Percentiles rank a stretch among this genome's conserved stretches.
These are phyloP conservation scores for Nemotelus pantherinus DNA, from an alignment of 2,888 invertebrate genomes.

Conservation along the genomic window DNA sequence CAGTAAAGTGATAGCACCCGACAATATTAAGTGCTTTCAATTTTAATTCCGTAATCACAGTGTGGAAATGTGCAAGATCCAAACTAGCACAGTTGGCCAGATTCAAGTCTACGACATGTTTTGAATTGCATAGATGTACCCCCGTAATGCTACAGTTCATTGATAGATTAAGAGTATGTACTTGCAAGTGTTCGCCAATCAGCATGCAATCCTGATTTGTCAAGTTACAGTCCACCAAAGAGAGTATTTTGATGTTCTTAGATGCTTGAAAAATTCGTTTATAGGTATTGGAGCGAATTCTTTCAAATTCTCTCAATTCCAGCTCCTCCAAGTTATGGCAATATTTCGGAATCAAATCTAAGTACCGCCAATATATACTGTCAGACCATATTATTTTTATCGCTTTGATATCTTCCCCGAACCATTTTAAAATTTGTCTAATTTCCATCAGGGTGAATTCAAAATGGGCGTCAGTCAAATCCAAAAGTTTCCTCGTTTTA, in stretches of 20 bases:
- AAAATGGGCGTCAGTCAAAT: constrained; percentile 16
- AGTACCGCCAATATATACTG: constrained; percentile 35
- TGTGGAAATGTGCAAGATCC: constrained; percentile 45
- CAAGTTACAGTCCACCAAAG: constrained; percentile 44
- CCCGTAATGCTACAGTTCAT: constrained; percentile 47
- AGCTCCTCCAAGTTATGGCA: constrained; percentile 47
- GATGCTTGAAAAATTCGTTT: constrained; percentile 2
- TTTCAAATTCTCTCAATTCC: constrained; percentile 35
- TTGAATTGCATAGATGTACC: constrained; percentile 44
- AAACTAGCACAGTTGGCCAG: constrained; percentile 48
- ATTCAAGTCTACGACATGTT: constrained; percentile 43
- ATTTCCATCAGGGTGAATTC: constrained; percentile 47
- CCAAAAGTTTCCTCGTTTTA: constrained; percentile 42
- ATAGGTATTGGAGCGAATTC: constrained; percentile 31
- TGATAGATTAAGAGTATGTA: constrained; percentile 47
- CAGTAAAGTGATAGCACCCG: constrained; percentile 46
- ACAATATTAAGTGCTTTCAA: constrained; percentile 48
- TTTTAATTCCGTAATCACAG: constrained; percentile 40
- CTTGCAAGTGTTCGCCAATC: constrained; percentile 17
- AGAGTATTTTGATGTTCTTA: constrained; percentile 38
- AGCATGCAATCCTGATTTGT: constrained; percentile 27
- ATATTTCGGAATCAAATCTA: constrained; percentile 46
- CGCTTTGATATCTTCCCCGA: constrained; percentile 42
- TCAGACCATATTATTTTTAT: constrained; percentile 8
- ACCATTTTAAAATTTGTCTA: constrained; percentile 32